Evolutionary conservation across 2,888 invertebrate genomes (phyloP).

Genomic region (Agrotis segetum): DNA sequence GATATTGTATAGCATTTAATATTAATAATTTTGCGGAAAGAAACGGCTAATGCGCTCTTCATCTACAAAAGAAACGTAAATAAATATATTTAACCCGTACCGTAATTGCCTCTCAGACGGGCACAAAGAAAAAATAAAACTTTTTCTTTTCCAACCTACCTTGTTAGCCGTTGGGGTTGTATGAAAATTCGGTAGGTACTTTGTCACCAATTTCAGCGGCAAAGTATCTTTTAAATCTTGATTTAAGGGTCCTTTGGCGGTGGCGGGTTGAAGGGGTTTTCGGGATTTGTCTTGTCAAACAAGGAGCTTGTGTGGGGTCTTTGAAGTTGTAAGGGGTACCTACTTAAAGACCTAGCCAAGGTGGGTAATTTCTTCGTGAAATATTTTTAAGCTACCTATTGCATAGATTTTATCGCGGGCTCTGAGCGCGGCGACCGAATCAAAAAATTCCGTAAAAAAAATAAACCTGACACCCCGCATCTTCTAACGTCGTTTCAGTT

Average conservation of each 20-base stretch:
- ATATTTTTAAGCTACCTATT: no score
- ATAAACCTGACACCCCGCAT: no score
- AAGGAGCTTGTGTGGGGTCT: conserved; percentile 6
- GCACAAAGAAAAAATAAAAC: conserved; percentile 13
- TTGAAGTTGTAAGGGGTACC: neutral
- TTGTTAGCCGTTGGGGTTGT: conserved; percentile 21
- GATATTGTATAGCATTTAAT: neutral
- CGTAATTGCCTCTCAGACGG: conserved; percentile 11
- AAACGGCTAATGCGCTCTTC: neutral
- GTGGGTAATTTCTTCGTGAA: no score
- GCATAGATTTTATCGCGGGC: no score
- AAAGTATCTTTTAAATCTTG: conserved; percentile 31
- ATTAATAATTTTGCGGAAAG: no score
- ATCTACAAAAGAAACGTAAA: neutral
- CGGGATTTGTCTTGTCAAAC: conserved; percentile 18
- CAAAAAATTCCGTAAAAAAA: no score
- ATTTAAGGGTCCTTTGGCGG: conserved; percentile 29
- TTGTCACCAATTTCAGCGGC: conserved; percentile 39
- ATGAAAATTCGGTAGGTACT: conserved; percentile 39
- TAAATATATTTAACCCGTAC: neutral
- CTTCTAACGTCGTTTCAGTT: no score
- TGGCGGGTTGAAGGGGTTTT: conserved; percentile 22
- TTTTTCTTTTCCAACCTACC: conserved; percentile 6
- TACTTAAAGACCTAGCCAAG: no score
- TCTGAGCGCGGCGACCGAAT: no score